Evolutionary conservation across 2,113 vertebrate species (phyloP), one percentile per base, ranked within the genome.

Genomic region (Brachypteracias leptosomus): DNA sequence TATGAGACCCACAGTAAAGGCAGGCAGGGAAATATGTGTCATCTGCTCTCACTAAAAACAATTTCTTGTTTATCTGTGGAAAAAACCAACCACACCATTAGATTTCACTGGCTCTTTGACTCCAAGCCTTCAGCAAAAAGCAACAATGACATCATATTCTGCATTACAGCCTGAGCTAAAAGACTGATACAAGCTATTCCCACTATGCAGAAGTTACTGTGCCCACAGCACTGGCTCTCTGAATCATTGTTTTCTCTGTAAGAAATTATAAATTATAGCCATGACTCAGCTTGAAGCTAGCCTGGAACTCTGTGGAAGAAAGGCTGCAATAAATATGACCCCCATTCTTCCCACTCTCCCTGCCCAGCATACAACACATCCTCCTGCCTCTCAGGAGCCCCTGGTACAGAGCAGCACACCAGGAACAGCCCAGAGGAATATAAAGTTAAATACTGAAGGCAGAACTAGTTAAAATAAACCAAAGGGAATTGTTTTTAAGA

Each of bases 1-100:
- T 33, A 5, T 0, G 35, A 82, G 70, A 70, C 47, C 71, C 58
- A 33, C 0, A 0, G 33, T 31, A 40, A 73, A 83, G 88, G 82
- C 75, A 73, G 26, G 7, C 59, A 68, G n/a, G 82, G 88, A 93
- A 90, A 90, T n/a, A 42, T 44, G 74, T 58, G 87, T 81, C 81
- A 88, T 70, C 85, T 85, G 66, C 4, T 88, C 94, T 96, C 89
- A 91, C 62, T 55, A 28, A 93, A 96, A 96, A 95, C 88, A 95
- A 44, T 16, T 44, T 35, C 66, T 81, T 88, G 71, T 84, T 92
- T 94, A 78, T 88, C 80, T 75, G 85, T 77, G 75, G 70, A 13
- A 85, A 84, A 93, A 85, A 89, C 4, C 70, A 76, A 89, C 44
- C 79, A 67, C 79, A 71, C 79, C 83, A 33, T 75, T 74, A 93